Evolutionary conservation across 92 coral and sea anemone genomes (phyloP).

Genomic region (Muricea muricata): DNA sequence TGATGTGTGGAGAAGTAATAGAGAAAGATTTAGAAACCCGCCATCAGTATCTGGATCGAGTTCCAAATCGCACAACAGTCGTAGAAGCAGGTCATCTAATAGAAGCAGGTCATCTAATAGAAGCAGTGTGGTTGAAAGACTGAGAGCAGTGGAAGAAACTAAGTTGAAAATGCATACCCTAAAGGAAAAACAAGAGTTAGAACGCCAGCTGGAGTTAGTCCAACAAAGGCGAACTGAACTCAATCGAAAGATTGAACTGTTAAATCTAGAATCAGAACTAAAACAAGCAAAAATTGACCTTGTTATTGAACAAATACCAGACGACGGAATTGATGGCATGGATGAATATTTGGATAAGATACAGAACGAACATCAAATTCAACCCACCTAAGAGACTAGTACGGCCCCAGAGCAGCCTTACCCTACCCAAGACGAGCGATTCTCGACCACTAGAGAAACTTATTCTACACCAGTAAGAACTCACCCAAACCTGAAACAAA

Average conservation of each 20-base stretch:
- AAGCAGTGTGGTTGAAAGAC: slow-evolving; percentile 55
- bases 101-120: too few species aligned
- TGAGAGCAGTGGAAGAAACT: slow-evolving; percentile 53
- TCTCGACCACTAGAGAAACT: too few species aligned
- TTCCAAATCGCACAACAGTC: slow-evolving; percentile 39
- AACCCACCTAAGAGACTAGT: not conserved
- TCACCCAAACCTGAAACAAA: too few species aligned
- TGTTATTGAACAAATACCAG: slow-evolving; percentile 32
- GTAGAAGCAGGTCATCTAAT: too few species aligned
- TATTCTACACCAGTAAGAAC: too few species aligned
- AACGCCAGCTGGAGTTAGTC: slow-evolving; percentile 48
- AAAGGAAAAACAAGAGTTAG: slow-evolving; percentile 59
- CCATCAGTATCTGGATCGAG: slow-evolving; percentile 60
- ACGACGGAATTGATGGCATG: slow-evolving; percentile 22
- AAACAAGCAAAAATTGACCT: slow-evolving; percentile 60
- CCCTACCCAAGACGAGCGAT: too few species aligned
- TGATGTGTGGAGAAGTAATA: slow-evolving; percentile 38
- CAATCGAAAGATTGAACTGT: slow-evolving; percentile 51
- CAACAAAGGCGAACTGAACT: slow-evolving; percentile 61
- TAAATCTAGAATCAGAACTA: slow-evolving; percentile 57
- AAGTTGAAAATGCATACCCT: slow-evolving; percentile 62
- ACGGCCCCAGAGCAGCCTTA: too few species aligned
- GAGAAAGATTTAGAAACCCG: slow-evolving; percentile 35
- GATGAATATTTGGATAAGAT: slow-evolving; percentile 29
- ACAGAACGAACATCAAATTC: not conserved